Conservation (phyloP, 2,888 invertebrate species). For the Brachyopa scutellaris region DNA sequence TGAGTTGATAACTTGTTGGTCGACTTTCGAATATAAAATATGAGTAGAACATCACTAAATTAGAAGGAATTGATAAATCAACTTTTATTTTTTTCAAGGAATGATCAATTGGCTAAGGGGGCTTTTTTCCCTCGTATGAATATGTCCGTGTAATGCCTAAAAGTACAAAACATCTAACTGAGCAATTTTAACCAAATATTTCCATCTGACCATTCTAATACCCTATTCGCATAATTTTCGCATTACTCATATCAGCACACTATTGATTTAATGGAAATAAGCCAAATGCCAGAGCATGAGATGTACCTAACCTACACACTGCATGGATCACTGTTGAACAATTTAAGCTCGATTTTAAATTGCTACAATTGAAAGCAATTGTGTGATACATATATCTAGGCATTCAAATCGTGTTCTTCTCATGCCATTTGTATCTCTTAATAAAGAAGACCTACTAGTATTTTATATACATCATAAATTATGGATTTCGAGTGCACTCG, state of each 20-base stretch:
- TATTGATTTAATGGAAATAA: slow-evolving; percentile 10
- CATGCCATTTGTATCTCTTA: slow-evolving; percentile 23
- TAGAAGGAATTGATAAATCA: no score
- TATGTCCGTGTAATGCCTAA: no score
- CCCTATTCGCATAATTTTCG: slow-evolving; percentile 19
- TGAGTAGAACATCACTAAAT: no score
- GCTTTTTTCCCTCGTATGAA: no score
- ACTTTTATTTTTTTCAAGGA: no score
- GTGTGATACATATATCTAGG: slow-evolving; percentile 47
- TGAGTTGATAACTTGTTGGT: no score
- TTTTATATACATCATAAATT: slow-evolving; percentile 32
- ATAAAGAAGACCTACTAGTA: not conserved
- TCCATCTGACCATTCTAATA: no score
- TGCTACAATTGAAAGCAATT: slow-evolving; percentile 76
- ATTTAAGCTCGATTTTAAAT: slow-evolving; percentile 78
- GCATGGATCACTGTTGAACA: slow-evolving; percentile 57
- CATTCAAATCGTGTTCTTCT: slow-evolving; percentile 48
- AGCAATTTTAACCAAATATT: no score
- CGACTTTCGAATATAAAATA: no score
- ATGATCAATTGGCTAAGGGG: no score
- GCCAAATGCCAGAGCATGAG: slow-evolving; percentile 20
- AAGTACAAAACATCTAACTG: no score
- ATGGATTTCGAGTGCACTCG: slow-evolving; percentile 14
- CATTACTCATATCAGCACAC: not conserved
- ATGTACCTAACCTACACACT: slow-evolving; percentile 31